Evolutionary conservation across 2,888 invertebrate genomes (phyloP).

Genomic region (Druceiella hillmani): DNA sequence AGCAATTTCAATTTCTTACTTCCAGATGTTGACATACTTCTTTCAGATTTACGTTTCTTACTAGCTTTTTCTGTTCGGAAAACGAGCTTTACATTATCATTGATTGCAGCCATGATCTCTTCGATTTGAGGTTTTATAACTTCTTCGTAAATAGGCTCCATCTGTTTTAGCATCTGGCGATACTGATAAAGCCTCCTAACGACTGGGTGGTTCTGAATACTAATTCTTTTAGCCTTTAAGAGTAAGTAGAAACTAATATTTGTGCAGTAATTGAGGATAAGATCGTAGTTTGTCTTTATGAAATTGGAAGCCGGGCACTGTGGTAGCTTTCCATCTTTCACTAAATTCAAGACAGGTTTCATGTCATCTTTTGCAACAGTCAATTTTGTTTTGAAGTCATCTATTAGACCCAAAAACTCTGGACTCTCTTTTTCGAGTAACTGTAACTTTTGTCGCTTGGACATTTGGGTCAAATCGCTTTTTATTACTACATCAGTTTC

Average conservation of each 20-base stretch:
- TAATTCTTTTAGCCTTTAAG: constrained; percentile 68
- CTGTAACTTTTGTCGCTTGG: constrained; percentile 68
- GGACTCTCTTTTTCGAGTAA: constrained; percentile 82
- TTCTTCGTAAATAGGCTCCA: constrained; percentile 64
- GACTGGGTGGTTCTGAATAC: constrained; percentile 82
- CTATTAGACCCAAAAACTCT: constrained; percentile 72
- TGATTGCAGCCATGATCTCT: constrained; percentile 52
- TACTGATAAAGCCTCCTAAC: constrained; percentile 79
- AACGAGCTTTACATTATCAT: constrained; percentile 37
- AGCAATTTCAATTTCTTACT: constrained; percentile 43
- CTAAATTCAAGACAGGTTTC: constrained; percentile 60
- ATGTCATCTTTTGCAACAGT: constrained; percentile 60
- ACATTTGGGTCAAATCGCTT: constrained; percentile 70
- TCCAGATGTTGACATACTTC: constrained; percentile 26
- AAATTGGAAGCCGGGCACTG: constrained; percentile 63
- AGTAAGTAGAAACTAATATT: constrained; percentile 84
- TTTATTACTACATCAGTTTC: constrained; percentile 56
- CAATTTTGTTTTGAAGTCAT: constrained; percentile 72
- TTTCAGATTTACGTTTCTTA: constrained; percentile 36
- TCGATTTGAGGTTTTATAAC: constrained; percentile 64
- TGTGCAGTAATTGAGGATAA: constrained; percentile 74
- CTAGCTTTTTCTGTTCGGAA: constrained; percentile 29
- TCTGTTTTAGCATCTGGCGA: constrained; percentile 66
- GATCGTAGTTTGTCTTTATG: constrained; percentile 62
- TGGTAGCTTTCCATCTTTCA: constrained; percentile 57